Percentiles rank a stretch among this genome's conserved stretches.
Conservation (phyloP, 2,888 invertebrate species). For the Agrotis ipsilon region DNA sequence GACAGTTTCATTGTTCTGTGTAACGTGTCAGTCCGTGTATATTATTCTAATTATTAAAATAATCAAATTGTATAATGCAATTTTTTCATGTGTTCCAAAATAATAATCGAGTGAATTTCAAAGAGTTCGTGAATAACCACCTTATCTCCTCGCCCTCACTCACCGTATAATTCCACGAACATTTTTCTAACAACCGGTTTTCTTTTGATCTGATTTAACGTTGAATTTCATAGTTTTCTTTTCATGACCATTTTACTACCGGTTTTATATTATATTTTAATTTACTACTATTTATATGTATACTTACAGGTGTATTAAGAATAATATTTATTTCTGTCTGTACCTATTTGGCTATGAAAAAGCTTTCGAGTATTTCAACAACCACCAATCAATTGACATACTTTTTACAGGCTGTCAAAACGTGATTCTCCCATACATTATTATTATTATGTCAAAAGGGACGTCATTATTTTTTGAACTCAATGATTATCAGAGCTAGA, state of each 20-base stretch:
- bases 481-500: too few species aligned
- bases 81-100: background rate
- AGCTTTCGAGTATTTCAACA: too few species aligned
- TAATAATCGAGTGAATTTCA: background rate
- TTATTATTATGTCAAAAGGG: too few species aligned
- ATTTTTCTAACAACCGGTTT: constrained; percentile 1
- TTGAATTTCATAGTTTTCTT: background rate
- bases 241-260: background rate
- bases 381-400: too few species aligned
- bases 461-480: too few species aligned
- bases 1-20: background rate
- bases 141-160: background rate
- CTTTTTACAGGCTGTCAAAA: too few species aligned
- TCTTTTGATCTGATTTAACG: constrained; percentile 20
- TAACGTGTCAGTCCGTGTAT: background rate
- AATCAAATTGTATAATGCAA: background rate
- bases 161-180: background rate
- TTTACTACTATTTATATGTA: too few species aligned
- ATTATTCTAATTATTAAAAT: background rate
- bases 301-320: too few species aligned
- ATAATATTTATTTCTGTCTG: background rate
- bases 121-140: constrained; percentile 1
- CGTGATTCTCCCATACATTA: too few species aligned
- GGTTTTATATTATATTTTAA: too few species aligned
- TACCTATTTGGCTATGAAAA: too few species aligned